Conservation (phyloP, 2,113 vertebrate species). For the Muntiacus reevesi region DNA sequence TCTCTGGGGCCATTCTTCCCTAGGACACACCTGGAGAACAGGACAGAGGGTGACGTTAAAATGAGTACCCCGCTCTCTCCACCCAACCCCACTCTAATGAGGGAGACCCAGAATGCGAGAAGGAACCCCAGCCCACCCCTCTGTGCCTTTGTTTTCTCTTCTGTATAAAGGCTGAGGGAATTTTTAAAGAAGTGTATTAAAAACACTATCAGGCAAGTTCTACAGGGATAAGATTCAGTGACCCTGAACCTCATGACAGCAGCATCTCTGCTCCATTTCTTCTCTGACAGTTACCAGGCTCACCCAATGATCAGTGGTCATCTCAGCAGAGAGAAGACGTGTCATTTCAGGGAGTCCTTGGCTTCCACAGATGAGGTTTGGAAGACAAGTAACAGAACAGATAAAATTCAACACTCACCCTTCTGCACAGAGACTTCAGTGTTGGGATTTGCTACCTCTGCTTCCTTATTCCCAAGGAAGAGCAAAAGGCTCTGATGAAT, state of each 20-base stretch:
- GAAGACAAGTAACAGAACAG: background rate
- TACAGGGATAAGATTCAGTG: background rate
- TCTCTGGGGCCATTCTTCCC: background rate
- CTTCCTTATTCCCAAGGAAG: background rate
- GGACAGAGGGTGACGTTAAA: background rate
- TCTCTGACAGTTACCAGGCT: background rate
- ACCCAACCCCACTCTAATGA: background rate
- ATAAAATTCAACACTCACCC: background rate
- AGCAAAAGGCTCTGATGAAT: background rate
- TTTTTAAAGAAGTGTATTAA: background rate
- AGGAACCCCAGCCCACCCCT: background rate
- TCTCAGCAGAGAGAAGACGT: background rate
- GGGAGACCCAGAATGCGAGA: background rate
- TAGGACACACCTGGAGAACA: background rate
- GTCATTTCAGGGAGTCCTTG: background rate
- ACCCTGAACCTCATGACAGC: background rate
- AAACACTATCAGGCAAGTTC: background rate
- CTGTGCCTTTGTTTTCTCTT: background rate
- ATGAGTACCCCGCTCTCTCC: background rate
- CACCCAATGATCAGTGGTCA: background rate
- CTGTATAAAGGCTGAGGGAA: background rate
- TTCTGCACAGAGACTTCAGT: background rate
- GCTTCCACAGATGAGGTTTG: background rate
- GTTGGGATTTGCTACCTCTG: background rate
- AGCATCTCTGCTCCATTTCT: background rate